Evolutionary conservation across 2,888 invertebrate genomes (phyloP).

Genomic region (Ditylenchus weischeri): DNA sequence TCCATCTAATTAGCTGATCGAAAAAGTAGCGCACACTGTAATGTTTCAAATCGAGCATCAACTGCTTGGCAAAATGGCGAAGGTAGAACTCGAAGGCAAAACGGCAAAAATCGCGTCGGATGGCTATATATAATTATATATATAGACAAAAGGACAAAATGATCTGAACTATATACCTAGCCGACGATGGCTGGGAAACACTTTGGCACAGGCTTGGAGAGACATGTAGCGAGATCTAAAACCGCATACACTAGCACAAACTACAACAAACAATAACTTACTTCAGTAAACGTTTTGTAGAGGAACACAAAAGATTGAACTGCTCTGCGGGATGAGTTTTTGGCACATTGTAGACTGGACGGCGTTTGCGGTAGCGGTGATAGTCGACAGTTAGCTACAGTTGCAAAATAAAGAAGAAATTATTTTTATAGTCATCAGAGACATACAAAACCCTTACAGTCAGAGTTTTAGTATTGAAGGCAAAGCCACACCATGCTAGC

Average conservation of each 20-base stretch:
- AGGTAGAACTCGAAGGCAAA: conserved; percentile 15
- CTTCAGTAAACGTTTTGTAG: conserved; percentile 11
- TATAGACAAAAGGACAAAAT: too few relatives aligned
- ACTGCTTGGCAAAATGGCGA: neutral
- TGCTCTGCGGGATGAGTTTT: neutral
- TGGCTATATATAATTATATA: too few relatives aligned
- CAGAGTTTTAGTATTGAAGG: conserved; percentile 16
- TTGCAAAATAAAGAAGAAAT: neutral
- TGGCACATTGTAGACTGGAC: conserved; percentile 1
- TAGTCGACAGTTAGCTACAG: conserved; percentile 22
- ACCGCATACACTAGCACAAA: too few relatives aligned
- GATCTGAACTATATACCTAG: too few relatives aligned
- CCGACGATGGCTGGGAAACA: conserved; percentile 12
- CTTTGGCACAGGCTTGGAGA: neutral
- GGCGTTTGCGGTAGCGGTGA: conserved; percentile 12
- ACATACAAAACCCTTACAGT: conserved; percentile 4
- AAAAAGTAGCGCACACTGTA: conserved; percentile 4
- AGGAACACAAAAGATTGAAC: conserved; percentile 6
- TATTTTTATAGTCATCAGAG: neutral
- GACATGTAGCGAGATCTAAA: conserved; percentile 2
- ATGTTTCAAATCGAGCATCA: conserved; percentile 5
- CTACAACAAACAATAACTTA: too few relatives aligned
- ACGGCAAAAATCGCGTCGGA: conserved; percentile 10
- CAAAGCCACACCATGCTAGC: conserved; percentile 21
- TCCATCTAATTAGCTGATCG: conserved; percentile 9